Evolutionary conservation across 2,888 invertebrate species (phyloP), one percentile per base, ranked within the genome.

Genomic region (Tenthredo amoena): DNA sequence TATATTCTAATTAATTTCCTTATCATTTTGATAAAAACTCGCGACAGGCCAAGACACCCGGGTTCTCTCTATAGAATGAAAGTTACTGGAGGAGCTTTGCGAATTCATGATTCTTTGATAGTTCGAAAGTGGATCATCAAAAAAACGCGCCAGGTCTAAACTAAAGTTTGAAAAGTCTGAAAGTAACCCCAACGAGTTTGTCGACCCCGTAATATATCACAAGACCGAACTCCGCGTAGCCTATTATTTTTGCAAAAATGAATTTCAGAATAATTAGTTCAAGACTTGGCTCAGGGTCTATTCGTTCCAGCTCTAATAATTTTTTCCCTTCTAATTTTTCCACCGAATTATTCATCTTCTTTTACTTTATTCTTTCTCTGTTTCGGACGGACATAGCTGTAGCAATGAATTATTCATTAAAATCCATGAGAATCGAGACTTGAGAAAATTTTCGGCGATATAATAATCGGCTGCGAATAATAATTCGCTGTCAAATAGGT

Each of bases 101-200:
- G 76, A 47, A 76, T 76, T 40, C 40, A 76, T 26, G 76, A 76
- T 76, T 76, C 40, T 76, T 76, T 47, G 76, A 76, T 76, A 76
- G 76, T 76, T 76, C 76, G 43, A 76, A 76, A 76, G 76, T 76
- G 43, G 76, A 47, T 76, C 76, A 21, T 76, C 43, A 47, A 21
- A 26, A 62, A 21, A 62, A 21, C 21, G 21, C 62, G 62, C 26
- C 18, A 71, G n/a, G 34, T 37, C 18, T 37, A 15, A 71, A 37
- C 71, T 37, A 71, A 71, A 71, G 71, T 71, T 37, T 71, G 9
- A 21, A 71, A 71, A 37, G 71, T 71, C 71, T 71, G 34, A 37
- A 71, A 31, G 37, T 71, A 71, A 71, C 71, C 71, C 71, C 31
- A 6, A 37, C 10, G 18, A n/a, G 71, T 18, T 71, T n/a, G n/a